These are phyloP conservation scores for Xiphophorus maculatus DNA, from an alignment of 2,113 vertebrate species.

Conservation along the genomic window DNA sequence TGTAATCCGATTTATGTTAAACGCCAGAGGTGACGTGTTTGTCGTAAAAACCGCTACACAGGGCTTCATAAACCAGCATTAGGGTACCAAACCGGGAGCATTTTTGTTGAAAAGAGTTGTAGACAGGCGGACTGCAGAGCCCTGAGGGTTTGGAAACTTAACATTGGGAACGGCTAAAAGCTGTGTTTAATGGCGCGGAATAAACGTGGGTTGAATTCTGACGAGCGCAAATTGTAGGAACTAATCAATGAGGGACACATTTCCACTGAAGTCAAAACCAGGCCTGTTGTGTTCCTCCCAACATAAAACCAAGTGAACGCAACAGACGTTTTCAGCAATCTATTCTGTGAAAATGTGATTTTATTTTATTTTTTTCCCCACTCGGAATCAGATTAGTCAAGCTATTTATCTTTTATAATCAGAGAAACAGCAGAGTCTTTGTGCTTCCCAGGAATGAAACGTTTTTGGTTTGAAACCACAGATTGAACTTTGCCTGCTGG, in stretches of 20 bases:
- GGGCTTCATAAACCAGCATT: slow-evolving; percentile 7
- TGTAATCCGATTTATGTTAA: not conserved
- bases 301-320: slow-evolving; percentile 1
- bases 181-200: slow-evolving; percentile 70
- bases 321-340: not conserved
- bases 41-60: not conserved
- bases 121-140: slow-evolving; percentile 21
- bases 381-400: not conserved
- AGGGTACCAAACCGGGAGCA: slow-evolving; percentile 9
- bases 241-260: slow-evolving; percentile 47
- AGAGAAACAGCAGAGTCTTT: not conserved
- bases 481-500: not conserved
- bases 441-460: not conserved
- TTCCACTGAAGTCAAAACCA: slow-evolving; percentile 24
- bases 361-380: too few relatives aligned
- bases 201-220: slow-evolving; percentile 55
- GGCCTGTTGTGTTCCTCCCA: slow-evolving; percentile 12
- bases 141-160: slow-evolving; percentile 59
- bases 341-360: not conserved
- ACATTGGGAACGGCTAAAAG: slow-evolving; percentile 45
- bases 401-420: not conserved
- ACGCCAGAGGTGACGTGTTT: not conserved
- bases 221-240: slow-evolving; percentile 39
- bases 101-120: slow-evolving; percentile 25
- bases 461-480: not conserved